Evolutionary conservation across 2,113 vertebrate species (phyloP), one percentile per base, ranked within the genome.

Genomic region (Corythornis cristatus): DNA sequence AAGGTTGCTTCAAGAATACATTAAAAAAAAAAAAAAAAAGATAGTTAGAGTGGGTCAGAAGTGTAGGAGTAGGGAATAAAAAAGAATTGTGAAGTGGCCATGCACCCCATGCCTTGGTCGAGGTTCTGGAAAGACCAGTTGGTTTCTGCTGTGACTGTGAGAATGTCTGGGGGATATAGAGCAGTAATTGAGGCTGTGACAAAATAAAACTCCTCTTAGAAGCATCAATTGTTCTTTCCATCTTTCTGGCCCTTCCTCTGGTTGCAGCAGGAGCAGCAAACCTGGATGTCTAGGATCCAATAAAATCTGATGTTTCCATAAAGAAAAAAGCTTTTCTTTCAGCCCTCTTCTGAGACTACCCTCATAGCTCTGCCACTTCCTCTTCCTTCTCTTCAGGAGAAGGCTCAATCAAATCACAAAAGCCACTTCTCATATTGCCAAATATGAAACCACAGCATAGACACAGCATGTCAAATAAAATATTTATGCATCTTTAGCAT

Each of bases 271-370:
- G 31, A 85, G n/a, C 12, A 58, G 33, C 12, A 66, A 58, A 46
- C 10, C n/a, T 62, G 46, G 2, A 78, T 83, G 25, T 83, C 19
- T 61, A 26, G 19, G n/a, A 71, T 29, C 19, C 15, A 8, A 40
- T 80, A 19, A 42, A 66, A 58, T 50, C 19, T 62, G 21, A 22
- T 0, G 2, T 5, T 64, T 88, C 20, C 6, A 33, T 26, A 31
- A 75, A 65, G 8, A 3, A 54, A 73, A 40, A 77, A 10, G 4
- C 3, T 66, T 73, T 90, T 80, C 20, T 33, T 88, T 58, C 33
- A 57, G 6, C 12, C 11, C 6, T 75, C 10, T 45, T 77, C 2
- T 2, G 57, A 40, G 61, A 77, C 6, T 15, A 11, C 1, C 0
- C 25, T 56, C 26, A 22, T 3, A 51, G 20, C 46, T 93, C 22